Evolutionary conservation across 1,140 invertebrate species (phyloP).

Genomic region (Apis dorsata): DNA sequence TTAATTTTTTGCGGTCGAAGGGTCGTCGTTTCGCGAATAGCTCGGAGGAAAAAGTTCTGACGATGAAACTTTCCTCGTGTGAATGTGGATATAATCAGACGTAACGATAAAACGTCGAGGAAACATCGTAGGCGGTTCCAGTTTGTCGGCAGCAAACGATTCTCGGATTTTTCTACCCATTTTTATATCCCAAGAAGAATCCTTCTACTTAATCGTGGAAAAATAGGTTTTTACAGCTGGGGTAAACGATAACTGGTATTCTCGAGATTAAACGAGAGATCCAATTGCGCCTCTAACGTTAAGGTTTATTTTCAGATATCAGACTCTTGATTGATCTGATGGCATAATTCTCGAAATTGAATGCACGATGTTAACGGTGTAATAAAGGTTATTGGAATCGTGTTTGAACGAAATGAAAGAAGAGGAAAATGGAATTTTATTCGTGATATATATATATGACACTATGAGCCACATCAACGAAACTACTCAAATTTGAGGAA

Average conservation of each 20-base stretch:
- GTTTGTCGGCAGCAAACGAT: neutral
- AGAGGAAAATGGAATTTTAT: neutral
- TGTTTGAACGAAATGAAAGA: constrained; percentile 17
- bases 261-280: neutral
- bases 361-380: neutral
- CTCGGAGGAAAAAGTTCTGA: neutral
- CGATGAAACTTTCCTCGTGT: neutral
- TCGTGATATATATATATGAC: neutral
- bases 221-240: too few relatives aligned
- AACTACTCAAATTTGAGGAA: constrained; percentile 48
- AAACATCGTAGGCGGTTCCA: neutral
- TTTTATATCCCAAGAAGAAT: too few relatives aligned
- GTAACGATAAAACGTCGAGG: neutral
- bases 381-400: neutral
- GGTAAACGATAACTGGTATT: neutral
- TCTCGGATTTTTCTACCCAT: too few relatives aligned
- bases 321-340: neutral
- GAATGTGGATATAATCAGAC: neutral
- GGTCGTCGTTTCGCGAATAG: neutral
- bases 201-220: too few relatives aligned
- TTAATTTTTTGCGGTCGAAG: neutral
- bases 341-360: neutral
- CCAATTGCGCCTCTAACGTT: neutral
- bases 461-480: neutral
- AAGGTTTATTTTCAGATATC: too few relatives aligned